Evolutionary conservation across 2,888 invertebrate genomes (phyloP).

Genomic region (Heliconius ismenius): DNA sequence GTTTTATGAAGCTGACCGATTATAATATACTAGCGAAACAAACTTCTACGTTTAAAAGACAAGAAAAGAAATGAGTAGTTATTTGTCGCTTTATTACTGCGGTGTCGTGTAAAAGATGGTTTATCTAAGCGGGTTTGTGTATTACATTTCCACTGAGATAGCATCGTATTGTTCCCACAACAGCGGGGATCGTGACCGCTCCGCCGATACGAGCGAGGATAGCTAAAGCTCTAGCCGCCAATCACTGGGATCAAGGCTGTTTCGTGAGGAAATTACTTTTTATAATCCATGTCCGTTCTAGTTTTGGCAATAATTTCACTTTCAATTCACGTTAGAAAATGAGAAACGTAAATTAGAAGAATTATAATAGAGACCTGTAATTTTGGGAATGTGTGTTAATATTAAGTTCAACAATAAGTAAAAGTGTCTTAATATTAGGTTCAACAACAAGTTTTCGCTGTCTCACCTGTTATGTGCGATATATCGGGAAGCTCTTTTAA

Average conservation of each 20-base stretch:
- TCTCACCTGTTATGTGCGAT: too few relatives aligned
- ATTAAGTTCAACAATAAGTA: too few relatives aligned
- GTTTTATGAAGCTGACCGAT: slow-evolving; percentile 36
- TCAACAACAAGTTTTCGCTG: too few relatives aligned
- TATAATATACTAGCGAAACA: slow-evolving; percentile 24
- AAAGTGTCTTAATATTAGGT: too few relatives aligned
- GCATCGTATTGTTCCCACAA: slow-evolving; percentile 68
- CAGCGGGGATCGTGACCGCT: slow-evolving; percentile 70
- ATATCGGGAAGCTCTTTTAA: too few relatives aligned
- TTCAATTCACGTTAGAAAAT: neutral
- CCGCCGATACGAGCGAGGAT: slow-evolving; percentile 67
- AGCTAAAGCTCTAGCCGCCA: slow-evolving; percentile 48
- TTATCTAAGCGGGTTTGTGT: slow-evolving; percentile 47
- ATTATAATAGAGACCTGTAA: neutral
- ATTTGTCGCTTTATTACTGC: slow-evolving; percentile 31
- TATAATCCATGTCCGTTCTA: slow-evolving; percentile 28
- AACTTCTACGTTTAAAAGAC: slow-evolving; percentile 14
- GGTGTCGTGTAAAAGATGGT: slow-evolving; percentile 44
- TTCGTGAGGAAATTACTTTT: slow-evolving; percentile 41
- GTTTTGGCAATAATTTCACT: slow-evolving; percentile 21
- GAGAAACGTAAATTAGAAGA: neutral
- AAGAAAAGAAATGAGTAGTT: slow-evolving; percentile 14
- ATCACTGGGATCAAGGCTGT: slow-evolving; percentile 38
- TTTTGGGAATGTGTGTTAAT: neutral
- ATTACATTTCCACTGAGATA: slow-evolving; percentile 51